Evolutionary conservation across 2,113 vertebrate species (phyloP).

Genomic region (Rhinolophus ferrumequinum): DNA sequence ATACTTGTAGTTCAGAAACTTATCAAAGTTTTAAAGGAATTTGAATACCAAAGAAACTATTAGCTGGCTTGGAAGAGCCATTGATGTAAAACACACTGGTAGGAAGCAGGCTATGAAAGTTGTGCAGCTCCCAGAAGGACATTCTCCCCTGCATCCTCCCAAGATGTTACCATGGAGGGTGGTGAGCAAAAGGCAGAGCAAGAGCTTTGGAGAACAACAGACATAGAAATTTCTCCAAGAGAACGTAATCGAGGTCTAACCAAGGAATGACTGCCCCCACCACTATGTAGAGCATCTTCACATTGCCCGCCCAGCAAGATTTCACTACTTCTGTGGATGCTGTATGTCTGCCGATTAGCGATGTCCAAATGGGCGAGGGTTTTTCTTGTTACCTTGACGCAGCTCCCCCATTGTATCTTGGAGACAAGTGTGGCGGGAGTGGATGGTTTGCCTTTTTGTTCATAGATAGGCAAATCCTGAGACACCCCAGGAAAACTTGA

Average conservation of each 20-base stretch:
- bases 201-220: neutral
- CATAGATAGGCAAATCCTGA: neutral
- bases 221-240: neutral
- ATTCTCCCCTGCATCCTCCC: neutral
- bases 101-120: too few relatives aligned
- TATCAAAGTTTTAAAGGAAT: neutral
- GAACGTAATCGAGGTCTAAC: neutral
- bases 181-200: neutral
- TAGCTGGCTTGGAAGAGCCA: neutral
- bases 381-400: neutral
- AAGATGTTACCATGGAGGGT: neutral
- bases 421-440: too few relatives aligned
- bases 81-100: neutral
- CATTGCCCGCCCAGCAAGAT: rapidly evolving
- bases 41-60: neutral
- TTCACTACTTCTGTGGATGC: neutral
- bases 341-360: rapidly evolving
- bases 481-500: neutral
- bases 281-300: rapidly evolving
- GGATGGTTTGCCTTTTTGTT: neutral
- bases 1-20: neutral
- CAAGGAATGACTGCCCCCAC: rapidly evolving
- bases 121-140: neutral
- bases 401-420: neutral
- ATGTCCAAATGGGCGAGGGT: neutral